Conservation (phyloP, 2,797 vertebrate genomes). For the Pangasius krempfi region DNA sequence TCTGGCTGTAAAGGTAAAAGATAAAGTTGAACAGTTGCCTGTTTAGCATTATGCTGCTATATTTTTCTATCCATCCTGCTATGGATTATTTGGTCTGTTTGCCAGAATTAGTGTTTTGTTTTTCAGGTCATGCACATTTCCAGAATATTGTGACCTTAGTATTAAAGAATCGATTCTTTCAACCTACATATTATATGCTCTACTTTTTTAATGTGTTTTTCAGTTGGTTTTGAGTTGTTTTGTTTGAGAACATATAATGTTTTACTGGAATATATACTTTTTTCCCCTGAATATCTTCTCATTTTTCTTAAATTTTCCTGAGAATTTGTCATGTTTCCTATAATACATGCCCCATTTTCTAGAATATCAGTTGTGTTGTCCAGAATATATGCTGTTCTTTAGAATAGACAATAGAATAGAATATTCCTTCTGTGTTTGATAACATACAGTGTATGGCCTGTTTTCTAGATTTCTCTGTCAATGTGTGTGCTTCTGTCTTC, state of each 20-base stretch:
- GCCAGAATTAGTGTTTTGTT: background rate
- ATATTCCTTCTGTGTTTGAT: background rate
- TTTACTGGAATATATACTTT: background rate
- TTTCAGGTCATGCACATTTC: background rate
- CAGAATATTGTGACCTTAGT: background rate
- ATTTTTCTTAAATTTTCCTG: background rate
- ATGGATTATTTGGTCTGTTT: conserved; percentile 1
- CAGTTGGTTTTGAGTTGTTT: background rate
- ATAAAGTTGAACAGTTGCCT: conserved; percentile 50
- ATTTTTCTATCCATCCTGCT: conserved; percentile 24
- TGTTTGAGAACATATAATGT: background rate
- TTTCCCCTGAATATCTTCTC: background rate
- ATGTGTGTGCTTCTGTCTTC: background rate
- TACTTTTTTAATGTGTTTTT: background rate
- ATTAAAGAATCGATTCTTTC: background rate
- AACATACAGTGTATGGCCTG: background rate
- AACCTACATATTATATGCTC: background rate
- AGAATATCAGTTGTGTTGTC: background rate
- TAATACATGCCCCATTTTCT: background rate
- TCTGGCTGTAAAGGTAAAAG: conserved; percentile 53
- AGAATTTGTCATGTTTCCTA: background rate
- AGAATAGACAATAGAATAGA: background rate
- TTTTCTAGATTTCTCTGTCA: background rate
- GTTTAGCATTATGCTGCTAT: conserved; percentile 43
- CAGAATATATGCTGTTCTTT: background rate